Evolutionary conservation across 2,797 vertebrate genomes (phyloP), one percentile per base, ranked within the genome.

Genomic region (Anguilla megastoma): DNA sequence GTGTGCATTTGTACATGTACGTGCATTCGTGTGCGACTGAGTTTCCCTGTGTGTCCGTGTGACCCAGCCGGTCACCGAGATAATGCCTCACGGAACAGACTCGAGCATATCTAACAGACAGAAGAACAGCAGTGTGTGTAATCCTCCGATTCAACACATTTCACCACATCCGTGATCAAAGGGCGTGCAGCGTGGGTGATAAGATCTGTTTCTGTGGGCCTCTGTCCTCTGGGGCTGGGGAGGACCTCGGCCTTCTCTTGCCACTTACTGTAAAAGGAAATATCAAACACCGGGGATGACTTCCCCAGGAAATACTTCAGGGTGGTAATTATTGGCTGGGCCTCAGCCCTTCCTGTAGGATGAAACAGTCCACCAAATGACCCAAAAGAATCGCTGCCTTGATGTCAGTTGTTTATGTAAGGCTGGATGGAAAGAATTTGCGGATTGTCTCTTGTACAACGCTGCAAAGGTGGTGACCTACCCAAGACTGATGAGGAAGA

Each of bases 161-260:
- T 87, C 89, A 89, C 83, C 90, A 90, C 89, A 92, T 93, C 92
- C 89, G 90, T 91, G 93, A 94, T 95, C 89, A 94, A 92, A 94
- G 90, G 24, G 60, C 60, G 66, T 8, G 56, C 33, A 52, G 3
- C 16, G 85, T 58, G 0, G 0, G 60, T 21, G 93, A 95, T 95
- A 94, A 93, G 90, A 94, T 94, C 93, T 83, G 93, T 86, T 92
- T 93, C 90, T 91, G 91, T 91, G 92, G 88, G 91, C 91, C 91
- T 93, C 91, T 85, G 90, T 91, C 87, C 90, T 92, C 89, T 84
- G 92, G 90, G 89, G 92, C 90, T 92, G 82, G 91, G 79, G 91
- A 89, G 88, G 82, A 85, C 86, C 86, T 74, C 69, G 12, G 52
- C 18, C 85, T 27, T 41, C 85, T 88, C 86, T 88, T 88, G 66